phyloP scores from a whole-genome alignment of 2,797 vertebrate species.

The Gallinago nigripennis region DNA sequence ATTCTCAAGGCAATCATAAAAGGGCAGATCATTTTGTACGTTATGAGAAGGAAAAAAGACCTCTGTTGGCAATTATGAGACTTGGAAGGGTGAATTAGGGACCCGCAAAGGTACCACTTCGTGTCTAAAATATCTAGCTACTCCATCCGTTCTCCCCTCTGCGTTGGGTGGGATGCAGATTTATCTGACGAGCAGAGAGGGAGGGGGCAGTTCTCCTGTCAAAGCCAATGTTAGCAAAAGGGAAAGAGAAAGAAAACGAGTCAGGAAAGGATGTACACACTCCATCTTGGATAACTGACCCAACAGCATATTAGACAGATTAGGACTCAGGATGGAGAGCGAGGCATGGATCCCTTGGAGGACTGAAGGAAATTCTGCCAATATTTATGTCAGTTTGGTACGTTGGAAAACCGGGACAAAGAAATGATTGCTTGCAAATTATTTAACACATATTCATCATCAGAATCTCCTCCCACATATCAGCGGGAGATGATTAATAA shows the following conservation, averaged over 20 bases:
- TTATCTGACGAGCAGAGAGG: neutral
- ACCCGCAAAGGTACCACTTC: slow-evolving; percentile 56
- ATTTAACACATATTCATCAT: slow-evolving; percentile 54
- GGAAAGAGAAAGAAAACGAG: slow-evolving; percentile 7
- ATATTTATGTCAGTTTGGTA: slow-evolving; percentile 58
- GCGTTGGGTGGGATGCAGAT: neutral
- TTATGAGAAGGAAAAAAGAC: slow-evolving; percentile 75
- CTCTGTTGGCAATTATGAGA: slow-evolving; percentile 73
- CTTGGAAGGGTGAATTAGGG: slow-evolving; percentile 72
- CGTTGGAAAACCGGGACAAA: slow-evolving; percentile 22
- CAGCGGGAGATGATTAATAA: slow-evolving; percentile 37
- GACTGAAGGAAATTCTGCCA: slow-evolving; percentile 62
- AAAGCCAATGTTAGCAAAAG: slow-evolving; percentile 24
- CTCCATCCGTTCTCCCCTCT: slow-evolving; percentile 5
- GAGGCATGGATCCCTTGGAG: slow-evolving; percentile 20
- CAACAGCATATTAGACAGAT: slow-evolving; percentile 48
- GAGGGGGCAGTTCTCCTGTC: neutral
- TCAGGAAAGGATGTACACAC: neutral
- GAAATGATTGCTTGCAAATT: slow-evolving; percentile 51
- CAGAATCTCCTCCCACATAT: slow-evolving; percentile 46
- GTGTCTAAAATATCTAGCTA: slow-evolving; percentile 39
- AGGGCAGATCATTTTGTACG: slow-evolving; percentile 81
- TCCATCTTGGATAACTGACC: slow-evolving; percentile 49
- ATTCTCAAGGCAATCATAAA: slow-evolving; percentile 83
- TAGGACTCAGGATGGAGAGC: slow-evolving; percentile 38